Evolutionary conservation across 1,140 invertebrate genomes (phyloP).

Genomic region (Drosophila malerkotliana): DNA sequence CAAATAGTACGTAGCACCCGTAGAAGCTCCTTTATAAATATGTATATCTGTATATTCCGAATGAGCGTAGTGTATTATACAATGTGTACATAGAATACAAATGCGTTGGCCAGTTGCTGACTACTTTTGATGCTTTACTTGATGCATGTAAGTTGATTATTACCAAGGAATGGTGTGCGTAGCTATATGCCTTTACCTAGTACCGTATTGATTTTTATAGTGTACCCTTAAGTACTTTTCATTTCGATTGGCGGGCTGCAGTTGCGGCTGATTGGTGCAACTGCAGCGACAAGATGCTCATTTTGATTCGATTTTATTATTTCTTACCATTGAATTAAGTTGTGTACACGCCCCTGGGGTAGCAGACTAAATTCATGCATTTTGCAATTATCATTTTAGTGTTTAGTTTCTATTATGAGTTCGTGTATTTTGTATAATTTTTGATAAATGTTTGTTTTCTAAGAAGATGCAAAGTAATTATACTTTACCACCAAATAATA

Average conservation of each 20-base stretch:
- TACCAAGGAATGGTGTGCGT: slow-evolving; percentile 61
- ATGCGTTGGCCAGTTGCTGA: slow-evolving; percentile 47
- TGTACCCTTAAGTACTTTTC: slow-evolving; percentile 18
- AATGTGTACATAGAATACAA: slow-evolving; percentile 54
- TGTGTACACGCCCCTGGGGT: slow-evolving; percentile 71
- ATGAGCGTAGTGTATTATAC: slow-evolving; percentile 52
- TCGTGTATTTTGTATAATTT: slow-evolving; percentile 65
- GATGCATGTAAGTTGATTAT: slow-evolving; percentile 70
- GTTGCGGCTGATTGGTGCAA: slow-evolving; percentile 5
- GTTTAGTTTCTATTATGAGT: slow-evolving; percentile 46
- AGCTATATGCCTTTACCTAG: slow-evolving; percentile 54
- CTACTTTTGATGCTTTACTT: slow-evolving; percentile 61
- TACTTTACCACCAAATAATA: slow-evolving; percentile 74
- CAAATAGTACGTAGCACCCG: slow-evolving; percentile 30
- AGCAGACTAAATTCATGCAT: slow-evolving; percentile 83
- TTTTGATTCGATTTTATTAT: slow-evolving; percentile 28
- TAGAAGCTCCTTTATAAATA: slow-evolving; percentile 20
- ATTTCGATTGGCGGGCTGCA: slow-evolving; percentile 28
- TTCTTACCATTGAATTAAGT: slow-evolving; percentile 48
- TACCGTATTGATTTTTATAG: slow-evolving; percentile 40
- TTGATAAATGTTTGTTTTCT: slow-evolving; percentile 52
- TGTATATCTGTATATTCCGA: slow-evolving; percentile 29
- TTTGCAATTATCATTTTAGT: slow-evolving; percentile 56
- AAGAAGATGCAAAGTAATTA: slow-evolving; percentile 65
- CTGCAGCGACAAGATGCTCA: slow-evolving; percentile 19